These are phyloP conservation scores for Smittia aterrima DNA, from an alignment of 2,888 invertebrate genomes.

Conservation along the genomic window DNA sequence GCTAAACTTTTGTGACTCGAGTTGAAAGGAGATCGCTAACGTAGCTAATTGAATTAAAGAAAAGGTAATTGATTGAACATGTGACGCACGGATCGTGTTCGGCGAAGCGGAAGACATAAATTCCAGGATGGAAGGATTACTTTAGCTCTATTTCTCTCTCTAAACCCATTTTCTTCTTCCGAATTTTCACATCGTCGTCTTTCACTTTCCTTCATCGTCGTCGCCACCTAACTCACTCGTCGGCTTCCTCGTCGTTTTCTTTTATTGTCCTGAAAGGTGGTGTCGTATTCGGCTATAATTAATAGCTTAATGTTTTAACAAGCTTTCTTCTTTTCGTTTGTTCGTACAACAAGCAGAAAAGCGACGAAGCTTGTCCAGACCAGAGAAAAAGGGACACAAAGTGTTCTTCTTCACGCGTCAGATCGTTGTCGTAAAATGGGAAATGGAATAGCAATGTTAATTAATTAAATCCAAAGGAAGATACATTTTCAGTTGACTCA, in stretches of 20 bases:
- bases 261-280: conserved; percentile 39
- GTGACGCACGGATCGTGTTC: conserved; percentile 28
- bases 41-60: conserved; percentile 35
- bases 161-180: neutral
- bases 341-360: conserved; percentile 2
- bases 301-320: conserved; percentile 40
- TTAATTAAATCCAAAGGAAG: conserved; percentile 31
- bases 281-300: conserved; percentile 30
- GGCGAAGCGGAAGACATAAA: conserved; percentile 27
- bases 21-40: neutral
- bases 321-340: neutral
- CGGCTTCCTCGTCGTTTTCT: neutral
- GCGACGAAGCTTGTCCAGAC: neutral
- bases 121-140: conserved; percentile 28
- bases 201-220: neutral
- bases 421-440: conserved; percentile 18
- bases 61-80: conserved; percentile 40
- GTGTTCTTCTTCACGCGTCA: neutral
- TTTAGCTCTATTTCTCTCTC: conserved; percentile 17
- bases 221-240: neutral
- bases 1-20: neutral
- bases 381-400: conserved; percentile 5
- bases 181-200: neutral
- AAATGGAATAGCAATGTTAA: conserved; percentile 30
- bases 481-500: neutral